Conservation (phyloP, 2,113 vertebrate species). For the Callaeas wilsoni region DNA sequence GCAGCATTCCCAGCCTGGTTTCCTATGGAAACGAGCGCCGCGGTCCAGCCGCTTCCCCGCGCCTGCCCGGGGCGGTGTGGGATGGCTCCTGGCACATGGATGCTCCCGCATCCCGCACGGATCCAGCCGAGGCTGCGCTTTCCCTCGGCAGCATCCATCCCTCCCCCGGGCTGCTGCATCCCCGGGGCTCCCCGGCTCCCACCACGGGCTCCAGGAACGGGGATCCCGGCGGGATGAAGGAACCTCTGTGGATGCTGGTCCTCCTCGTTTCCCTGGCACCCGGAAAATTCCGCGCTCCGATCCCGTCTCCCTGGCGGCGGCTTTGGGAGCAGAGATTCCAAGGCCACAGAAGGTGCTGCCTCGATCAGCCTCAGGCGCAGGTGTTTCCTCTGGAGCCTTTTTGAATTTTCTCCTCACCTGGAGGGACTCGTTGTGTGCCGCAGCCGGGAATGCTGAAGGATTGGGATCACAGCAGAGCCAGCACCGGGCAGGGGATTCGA, state of each 20-base stretch:
- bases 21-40: constrained; percentile 44
- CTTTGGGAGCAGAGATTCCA: background rate
- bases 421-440: background rate
- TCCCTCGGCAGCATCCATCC: rapidly evolving
- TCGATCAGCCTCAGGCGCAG: rapidly evolving
- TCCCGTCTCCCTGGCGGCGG: rapidly evolving
- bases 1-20: constrained; percentile 8
- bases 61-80: background rate
- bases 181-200: background rate
- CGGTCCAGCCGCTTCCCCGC: background rate
- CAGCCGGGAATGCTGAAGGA: background rate
- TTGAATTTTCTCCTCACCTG: background rate
- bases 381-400: background rate
- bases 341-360: background rate
- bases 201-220: rapidly evolving
- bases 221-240: rapidly evolving
- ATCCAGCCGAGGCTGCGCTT: background rate
- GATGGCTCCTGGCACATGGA: background rate
- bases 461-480: background rate
- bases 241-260: rapidly evolving
- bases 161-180: background rate
- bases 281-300: rapidly evolving
- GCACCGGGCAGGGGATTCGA: rapidly evolving
- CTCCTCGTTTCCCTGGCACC: rapidly evolving
- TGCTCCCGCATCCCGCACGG: background rate